A percentile compares a stretch with the other conserved stretches of the same genome.
Evolutionary conservation across 2,797 vertebrate genomes (phyloP).

Genomic region (Chrysocyon brachyurus): DNA sequence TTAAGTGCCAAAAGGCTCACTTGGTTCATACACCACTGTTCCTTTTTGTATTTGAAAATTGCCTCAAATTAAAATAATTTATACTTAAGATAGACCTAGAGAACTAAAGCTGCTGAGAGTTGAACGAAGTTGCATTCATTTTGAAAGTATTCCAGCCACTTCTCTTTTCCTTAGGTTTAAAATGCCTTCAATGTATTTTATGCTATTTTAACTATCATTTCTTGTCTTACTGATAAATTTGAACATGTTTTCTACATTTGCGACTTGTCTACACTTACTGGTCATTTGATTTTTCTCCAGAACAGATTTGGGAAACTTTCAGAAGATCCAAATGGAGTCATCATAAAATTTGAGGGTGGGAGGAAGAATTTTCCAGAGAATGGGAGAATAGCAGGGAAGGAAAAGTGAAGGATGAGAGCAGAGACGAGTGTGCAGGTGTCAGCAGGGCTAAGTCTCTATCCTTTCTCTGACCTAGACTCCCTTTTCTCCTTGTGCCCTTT

Average conservation of each 20-base stretch:
- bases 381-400: not conserved
- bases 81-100: not conserved
- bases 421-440: not conserved
- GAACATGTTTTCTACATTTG: not conserved
- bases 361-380: not conserved
- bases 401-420: not conserved
- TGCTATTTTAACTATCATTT: slow-evolving; percentile 12
- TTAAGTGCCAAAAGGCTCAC: not conserved
- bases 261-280: not conserved
- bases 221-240: not conserved
- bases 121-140: not conserved
- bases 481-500: not conserved
- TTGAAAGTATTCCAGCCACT: not conserved
- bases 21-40: not conserved
- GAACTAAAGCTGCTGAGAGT: not conserved
- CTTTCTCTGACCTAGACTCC: not conserved
- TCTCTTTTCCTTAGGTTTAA: not conserved
- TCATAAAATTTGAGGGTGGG: not conserved
- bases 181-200: not conserved
- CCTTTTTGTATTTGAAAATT: not conserved
- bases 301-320: not conserved
- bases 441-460: too few relatives aligned
- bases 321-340: not conserved
- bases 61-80: not conserved
- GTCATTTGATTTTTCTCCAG: slow-evolving; percentile 26